Percentiles rank a stretch among this genome's conserved stretches.
These are phyloP conservation scores for Chionomys nivalis DNA, from an alignment of 2,113 vertebrate genomes.

Conservation along the genomic window DNA sequence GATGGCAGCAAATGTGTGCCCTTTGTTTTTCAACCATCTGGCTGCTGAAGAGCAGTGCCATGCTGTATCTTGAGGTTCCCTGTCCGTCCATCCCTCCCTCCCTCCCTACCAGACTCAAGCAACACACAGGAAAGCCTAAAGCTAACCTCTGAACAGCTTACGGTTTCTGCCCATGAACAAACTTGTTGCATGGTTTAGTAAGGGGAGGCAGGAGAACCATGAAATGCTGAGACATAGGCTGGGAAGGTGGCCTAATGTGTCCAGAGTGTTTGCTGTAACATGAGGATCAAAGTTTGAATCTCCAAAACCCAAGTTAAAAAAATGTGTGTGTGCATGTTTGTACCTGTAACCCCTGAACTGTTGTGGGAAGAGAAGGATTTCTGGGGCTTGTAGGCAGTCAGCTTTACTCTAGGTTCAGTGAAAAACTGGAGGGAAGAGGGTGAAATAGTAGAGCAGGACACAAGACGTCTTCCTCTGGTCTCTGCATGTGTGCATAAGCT, in stretches of 20 bases:
- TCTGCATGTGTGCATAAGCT: background rate
- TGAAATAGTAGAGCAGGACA: background rate
- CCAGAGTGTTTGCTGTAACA: background rate
- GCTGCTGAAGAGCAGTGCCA: background rate
- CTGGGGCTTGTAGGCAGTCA: background rate
- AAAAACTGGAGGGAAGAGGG: background rate
- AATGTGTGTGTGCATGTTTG: background rate
- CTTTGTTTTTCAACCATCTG: too few relatives aligned
- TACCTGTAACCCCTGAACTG: background rate
- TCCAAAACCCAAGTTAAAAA: background rate
- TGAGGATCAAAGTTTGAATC: too few relatives aligned
- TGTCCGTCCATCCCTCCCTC: background rate
- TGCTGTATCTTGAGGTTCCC: background rate
- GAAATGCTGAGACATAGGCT: background rate
- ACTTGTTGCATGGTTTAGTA: background rate
- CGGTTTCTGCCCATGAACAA: accelerated
- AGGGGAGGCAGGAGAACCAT: background rate
- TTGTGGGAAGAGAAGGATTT: background rate
- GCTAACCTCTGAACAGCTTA: background rate
- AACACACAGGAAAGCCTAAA: background rate
- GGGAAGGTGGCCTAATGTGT: background rate
- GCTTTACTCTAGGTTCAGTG: background rate
- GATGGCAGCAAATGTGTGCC: background rate
- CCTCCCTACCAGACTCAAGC: background rate
- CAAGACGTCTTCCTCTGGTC: background rate